phyloP scores from a whole-genome alignment of 2,797 vertebrate genomes.

The Sebastes glaucus region DNA sequence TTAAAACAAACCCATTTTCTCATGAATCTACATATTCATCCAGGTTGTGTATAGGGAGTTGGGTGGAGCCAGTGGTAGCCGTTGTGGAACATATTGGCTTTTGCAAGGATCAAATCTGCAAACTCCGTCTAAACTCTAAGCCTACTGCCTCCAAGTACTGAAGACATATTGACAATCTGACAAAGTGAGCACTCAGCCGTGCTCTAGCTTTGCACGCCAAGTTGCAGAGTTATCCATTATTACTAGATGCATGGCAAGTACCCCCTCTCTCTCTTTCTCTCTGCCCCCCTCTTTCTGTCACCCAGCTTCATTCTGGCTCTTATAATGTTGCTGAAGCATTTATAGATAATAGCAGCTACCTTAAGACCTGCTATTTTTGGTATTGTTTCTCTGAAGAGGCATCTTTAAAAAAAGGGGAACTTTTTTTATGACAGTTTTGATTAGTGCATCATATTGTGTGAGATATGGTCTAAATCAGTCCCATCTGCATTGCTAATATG shows the following conservation, averaged over 20 bases:
- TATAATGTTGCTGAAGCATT: conserved; percentile 27
- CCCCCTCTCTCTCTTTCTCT: background rate
- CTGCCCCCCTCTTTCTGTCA: background rate
- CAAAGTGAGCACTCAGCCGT: conserved; percentile 18
- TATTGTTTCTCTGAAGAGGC: background rate
- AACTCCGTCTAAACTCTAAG: conserved; percentile 34
- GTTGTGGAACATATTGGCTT: conserved; percentile 3
- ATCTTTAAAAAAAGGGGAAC: background rate
- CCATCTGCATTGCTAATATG: background rate
- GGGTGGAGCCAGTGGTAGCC: background rate
- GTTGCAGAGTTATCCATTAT: conserved; percentile 31
- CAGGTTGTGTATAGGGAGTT: background rate
- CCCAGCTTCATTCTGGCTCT: background rate
- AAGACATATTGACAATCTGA: conserved; percentile 50
- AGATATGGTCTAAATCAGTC: conserved; percentile 6
- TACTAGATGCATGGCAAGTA: conserved; percentile 12
- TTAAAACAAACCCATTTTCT: background rate
- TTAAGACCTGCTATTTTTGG: conserved; percentile 47
- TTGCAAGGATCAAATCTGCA: conserved; percentile 22
- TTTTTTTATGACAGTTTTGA: conserved; percentile 2
- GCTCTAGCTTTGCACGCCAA: conserved; percentile 30
- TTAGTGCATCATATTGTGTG: background rate
- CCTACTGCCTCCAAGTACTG: conserved; percentile 17
- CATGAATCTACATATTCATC: background rate
- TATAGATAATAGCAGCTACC: conserved; percentile 30